These are phyloP conservation scores for Galemys pyrenaicus DNA, from an alignment of 2,113 vertebrate species.

Conservation along the genomic window DNA sequence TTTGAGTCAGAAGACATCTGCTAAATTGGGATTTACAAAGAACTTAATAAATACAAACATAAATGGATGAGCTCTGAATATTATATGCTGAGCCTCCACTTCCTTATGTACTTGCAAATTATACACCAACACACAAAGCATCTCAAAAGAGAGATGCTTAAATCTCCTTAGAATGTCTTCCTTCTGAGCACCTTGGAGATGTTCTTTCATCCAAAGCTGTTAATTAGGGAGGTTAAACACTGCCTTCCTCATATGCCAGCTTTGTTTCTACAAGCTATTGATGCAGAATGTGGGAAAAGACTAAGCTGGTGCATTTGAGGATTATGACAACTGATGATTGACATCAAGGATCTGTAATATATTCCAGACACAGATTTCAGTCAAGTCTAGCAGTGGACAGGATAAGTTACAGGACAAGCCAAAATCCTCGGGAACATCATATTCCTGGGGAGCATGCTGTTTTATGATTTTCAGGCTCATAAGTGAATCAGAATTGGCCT, in stretches of 20 bases:
- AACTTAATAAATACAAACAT: slow-evolving; percentile 58
- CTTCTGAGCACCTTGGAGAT: slow-evolving; percentile 1
- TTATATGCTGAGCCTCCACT: slow-evolving; percentile 32
- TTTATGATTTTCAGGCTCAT: background rate
- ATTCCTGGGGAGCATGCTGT: background rate
- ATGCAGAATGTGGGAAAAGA: background rate
- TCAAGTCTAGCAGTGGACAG: background rate
- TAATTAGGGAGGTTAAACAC: slow-evolving; percentile 46
- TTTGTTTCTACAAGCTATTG: slow-evolving; percentile 25
- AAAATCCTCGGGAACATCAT: background rate
- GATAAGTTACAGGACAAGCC: background rate
- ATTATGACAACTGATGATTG: background rate
- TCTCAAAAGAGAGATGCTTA: rapidly evolving
- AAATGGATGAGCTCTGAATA: background rate
- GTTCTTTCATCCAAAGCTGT: slow-evolving; percentile 39
- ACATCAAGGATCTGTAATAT: background rate
- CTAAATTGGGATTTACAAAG: slow-evolving; percentile 43
- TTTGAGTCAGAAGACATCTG: slow-evolving; percentile 54
- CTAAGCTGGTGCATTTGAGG: slow-evolving; percentile 7
- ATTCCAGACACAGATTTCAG: background rate
- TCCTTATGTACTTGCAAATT: slow-evolving; percentile 45
- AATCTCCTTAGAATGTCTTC: slow-evolving; percentile 45
- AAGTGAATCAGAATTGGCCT: background rate
- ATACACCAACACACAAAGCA: background rate
- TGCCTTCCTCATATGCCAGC: rapidly evolving